Evolutionary conservation across 2,113 vertebrate species (phyloP), one percentile per base, ranked within the genome.

Genomic region (Machaerirhynchus nigripectus): DNA sequence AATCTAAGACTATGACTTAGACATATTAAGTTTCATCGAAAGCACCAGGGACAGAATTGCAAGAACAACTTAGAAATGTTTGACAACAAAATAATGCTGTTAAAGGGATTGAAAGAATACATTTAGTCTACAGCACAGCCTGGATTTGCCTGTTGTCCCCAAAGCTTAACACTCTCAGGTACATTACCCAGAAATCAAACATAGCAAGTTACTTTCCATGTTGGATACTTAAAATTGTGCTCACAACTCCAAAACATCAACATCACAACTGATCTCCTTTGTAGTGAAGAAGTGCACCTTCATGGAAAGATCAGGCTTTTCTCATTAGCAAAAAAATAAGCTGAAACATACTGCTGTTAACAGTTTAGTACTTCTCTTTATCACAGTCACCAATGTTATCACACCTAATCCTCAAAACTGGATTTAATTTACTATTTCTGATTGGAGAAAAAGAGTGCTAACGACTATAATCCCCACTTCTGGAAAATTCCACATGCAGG

Each of bases 401-500:
- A 80, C 80, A 90, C 30, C 30, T 88, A 93, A 95, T 86, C 60
- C 68, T 85, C 63, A 92, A 24, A 46, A 63, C 31, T 73, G 6
- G 33, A 60, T 40, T 90, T 78, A 9, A 8, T 84, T 92, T 93
- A 74, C 70, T 91, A 37, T 69, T 95, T 87, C 75, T 90, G 83
- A 81, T 26, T 55, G 44, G 18, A 84, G 40, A 87, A 84, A 87
- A 47, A 69, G 17, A 61, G 22, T 7, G 3, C 31, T 80, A 73
- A 76, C 0, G 3, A 79, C 46, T 80, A 71, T 61, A 50, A 69
- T 23, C 23, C 20, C 17, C 9, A 33, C 21, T 88, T 73, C 86
- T 84, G 88, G 91, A 93, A 95, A 95, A 92, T 96, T 95, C 89
- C 76, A 93, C 35, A 77, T 39, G 55, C 35, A 67, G 83, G 68